These are phyloP conservation scores for Operophtera brumata DNA, from an alignment of 2,888 invertebrate species.

Conservation along the genomic window DNA sequence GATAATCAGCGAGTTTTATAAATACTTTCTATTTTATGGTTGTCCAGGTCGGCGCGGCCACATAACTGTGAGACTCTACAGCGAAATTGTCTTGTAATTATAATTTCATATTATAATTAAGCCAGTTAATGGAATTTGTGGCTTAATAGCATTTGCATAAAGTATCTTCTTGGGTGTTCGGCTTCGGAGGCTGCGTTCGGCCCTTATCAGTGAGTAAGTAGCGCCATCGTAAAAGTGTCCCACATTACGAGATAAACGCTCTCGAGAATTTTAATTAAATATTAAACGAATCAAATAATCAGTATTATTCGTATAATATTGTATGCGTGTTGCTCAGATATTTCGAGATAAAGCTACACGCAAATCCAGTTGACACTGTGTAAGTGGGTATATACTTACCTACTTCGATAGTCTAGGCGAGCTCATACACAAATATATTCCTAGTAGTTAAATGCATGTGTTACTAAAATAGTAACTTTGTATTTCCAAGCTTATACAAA, in stretches of 20 bases:
- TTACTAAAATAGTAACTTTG: conserved; percentile 39
- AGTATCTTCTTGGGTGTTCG: conserved; percentile 71
- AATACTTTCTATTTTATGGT: conserved; percentile 68
- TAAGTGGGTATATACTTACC: conserved; percentile 32
- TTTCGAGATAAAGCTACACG: conserved; percentile 63
- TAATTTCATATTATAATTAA: conserved; percentile 74
- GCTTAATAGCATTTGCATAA: conserved; percentile 68
- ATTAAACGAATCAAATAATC: conserved; percentile 80
- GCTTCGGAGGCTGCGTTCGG: conserved; percentile 52
- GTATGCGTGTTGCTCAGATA: conserved; percentile 72
- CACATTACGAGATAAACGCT: conserved; percentile 79
- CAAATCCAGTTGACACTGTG: conserved; percentile 54
- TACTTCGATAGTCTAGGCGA: conserved; percentile 42
- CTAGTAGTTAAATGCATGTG: conserved; percentile 54
- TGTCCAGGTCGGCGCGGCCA: conserved; percentile 59
- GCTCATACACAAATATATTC: conserved; percentile 33
- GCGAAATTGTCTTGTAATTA: conserved; percentile 78
- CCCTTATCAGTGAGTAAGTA: conserved; percentile 76
- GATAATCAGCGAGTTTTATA: conserved; percentile 58
- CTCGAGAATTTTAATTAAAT: conserved; percentile 80
- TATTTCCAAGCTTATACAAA: conserved; percentile 28
- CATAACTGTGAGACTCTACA: conserved; percentile 71
- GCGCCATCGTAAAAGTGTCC: conserved; percentile 80
- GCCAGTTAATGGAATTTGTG: conserved; percentile 64
- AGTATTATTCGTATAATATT: conserved; percentile 78